Evolutionary conservation across 1,140 invertebrate species (phyloP), one percentile per base, ranked within the genome.

Genomic region (Mesaphorura yosii): DNA sequence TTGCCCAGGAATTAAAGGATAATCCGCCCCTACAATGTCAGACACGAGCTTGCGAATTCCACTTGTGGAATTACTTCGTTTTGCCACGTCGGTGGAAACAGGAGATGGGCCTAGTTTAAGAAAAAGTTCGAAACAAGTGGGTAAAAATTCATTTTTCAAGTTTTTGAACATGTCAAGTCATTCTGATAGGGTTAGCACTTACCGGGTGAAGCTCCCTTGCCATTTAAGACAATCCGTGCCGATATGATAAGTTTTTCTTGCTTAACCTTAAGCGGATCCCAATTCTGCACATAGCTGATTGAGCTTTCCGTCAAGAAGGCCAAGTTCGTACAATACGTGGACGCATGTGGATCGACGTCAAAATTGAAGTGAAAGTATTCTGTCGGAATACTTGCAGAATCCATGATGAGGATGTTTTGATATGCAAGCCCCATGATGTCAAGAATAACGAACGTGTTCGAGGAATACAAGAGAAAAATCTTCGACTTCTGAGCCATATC

Each of bases 1-100:
- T 40, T 20, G 12, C 19, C 15, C 49, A 34, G 34, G 23, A 6
- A 42, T 6, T 44, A 17, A 48, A 19, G 48, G 27, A 10, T 29
- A 44, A 28, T 57, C 56, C 7, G 50, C 40, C 3, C 59, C 59
- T 25, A 62, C 59, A 19, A 62, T 62, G 27, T 62, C 59, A 0
- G 59, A 55, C 7, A 62, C 56, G n/a, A 62, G 38, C 37, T 57
- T 52, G 22, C 59, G 19, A 34, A 62, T 62, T 0, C 50, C 48
- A 17, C 52, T 42, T 6, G 53, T 50, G n/a, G 55, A 60, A 48
- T 10, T 41, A 42, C 46, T 17, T 47, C 42, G 22, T 38, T 51
- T 28, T 34, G 31, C 31, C n/a, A n/a, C 31, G 10, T 31, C 19
- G 38, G 47, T 19, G 15, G 27, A 15, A 14, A 20, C 10, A 25